A percentile compares a stretch with the other conserved stretches of the same genome.
Evolutionary conservation across 2,113 vertebrate species (phyloP).

Genomic region (Anarhynchus alexandrinus): DNA sequence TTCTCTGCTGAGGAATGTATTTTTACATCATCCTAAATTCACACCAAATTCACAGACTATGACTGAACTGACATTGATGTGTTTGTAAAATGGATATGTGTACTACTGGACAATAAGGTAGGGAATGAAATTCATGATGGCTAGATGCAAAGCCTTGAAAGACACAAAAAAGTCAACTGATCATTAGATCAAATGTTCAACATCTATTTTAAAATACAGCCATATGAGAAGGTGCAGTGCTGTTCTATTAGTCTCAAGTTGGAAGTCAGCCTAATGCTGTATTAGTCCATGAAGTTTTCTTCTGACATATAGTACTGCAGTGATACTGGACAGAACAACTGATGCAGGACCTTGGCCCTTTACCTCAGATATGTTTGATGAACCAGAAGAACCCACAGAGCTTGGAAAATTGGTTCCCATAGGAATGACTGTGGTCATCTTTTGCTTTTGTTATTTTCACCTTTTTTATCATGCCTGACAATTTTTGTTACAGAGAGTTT

Average conservation of each 20-base stretch:
- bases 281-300: neutral
- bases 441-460: neutral
- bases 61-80: neutral
- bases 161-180: neutral
- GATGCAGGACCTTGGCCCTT: neutral
- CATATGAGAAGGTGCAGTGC: neutral
- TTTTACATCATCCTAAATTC: neutral
- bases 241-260: neutral
- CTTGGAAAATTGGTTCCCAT: neutral
- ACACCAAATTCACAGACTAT: neutral
- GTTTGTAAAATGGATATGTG: neutral
- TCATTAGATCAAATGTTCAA: neutral
- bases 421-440: neutral
- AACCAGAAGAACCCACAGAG: neutral
- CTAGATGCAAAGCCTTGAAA: neutral
- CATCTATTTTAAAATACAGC: neutral
- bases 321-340: neutral
- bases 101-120: neutral
- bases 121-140: neutral
- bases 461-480: neutral
- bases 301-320: neutral
- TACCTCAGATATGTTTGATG: neutral
- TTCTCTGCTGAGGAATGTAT: neutral
- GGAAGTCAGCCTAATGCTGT: neutral
- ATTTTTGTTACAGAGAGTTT: neutral